Conservation (phyloP, 2,888 invertebrate genomes). For the Napeogenes sylphis region DNA sequence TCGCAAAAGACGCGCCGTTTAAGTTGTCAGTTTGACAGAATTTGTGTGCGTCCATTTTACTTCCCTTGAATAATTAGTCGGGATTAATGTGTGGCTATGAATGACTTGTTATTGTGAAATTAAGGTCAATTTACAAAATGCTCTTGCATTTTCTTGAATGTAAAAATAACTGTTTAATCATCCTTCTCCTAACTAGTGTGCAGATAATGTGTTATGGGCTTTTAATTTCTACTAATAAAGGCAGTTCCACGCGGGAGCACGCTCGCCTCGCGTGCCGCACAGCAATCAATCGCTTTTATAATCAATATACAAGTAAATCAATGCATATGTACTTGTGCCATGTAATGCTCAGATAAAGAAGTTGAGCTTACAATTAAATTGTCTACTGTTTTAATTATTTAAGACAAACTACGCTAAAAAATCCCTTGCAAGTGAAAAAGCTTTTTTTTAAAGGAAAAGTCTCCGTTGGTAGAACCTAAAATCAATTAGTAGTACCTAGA, state of each 20-base stretch:
- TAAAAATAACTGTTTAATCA: not conserved
- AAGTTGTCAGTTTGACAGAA: slow-evolving; percentile 71
- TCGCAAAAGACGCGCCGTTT: slow-evolving; percentile 72
- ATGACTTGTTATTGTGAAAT: slow-evolving; percentile 64
- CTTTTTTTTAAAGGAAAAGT: not conserved
- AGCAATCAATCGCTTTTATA: slow-evolving; percentile 63
- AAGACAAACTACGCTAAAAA: too few relatives aligned
- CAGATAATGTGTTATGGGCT: slow-evolving; percentile 22
- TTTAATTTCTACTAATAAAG: slow-evolving; percentile 30
- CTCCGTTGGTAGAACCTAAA: slow-evolving; percentile 15
- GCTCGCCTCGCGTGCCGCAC: slow-evolving; percentile 52
- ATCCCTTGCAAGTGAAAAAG: too few relatives aligned
- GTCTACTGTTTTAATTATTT: slow-evolving; percentile 1
- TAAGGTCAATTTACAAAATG: slow-evolving; percentile 48
- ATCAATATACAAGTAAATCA: slow-evolving; percentile 74
- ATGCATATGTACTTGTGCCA: slow-evolving; percentile 57
- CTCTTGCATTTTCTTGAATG: not conserved
- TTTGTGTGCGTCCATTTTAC: slow-evolving; percentile 74
- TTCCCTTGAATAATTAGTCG: slow-evolving; percentile 75
- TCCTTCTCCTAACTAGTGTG: slow-evolving; percentile 5
- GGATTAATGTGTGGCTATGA: slow-evolving; percentile 71
- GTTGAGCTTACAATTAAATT: not conserved
- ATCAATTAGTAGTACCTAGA: slow-evolving; percentile 25
- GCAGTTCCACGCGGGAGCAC: slow-evolving; percentile 29
- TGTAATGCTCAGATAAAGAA: slow-evolving; percentile 8